Evolutionary conservation across 2,113 vertebrate species (phyloP).

Genomic region (Nothocercus nigrocapillus): DNA sequence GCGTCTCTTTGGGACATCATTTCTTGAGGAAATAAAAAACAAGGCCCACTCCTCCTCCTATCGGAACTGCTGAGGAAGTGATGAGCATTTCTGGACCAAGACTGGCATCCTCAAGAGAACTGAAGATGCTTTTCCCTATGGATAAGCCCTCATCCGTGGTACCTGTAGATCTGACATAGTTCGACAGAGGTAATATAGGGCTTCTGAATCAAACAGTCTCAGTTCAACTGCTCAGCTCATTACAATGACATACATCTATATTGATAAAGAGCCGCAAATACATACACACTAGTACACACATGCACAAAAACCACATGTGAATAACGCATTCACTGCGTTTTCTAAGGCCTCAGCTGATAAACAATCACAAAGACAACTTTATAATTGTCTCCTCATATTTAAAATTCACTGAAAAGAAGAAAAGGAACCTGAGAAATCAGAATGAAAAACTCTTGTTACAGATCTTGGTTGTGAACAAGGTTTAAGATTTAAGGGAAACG

Average conservation of each 20-base stretch:
- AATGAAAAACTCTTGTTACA: background rate
- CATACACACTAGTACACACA: background rate
- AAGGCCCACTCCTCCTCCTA: fast-evolving
- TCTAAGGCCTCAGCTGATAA: background rate
- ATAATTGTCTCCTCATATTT: background rate
- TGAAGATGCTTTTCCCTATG: background rate
- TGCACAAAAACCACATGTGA: fast-evolving
- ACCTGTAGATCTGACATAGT: fast-evolving
- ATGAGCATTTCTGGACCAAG: fast-evolving
- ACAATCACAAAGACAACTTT: background rate
- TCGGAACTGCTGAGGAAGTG: background rate
- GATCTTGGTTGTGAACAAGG: slow-evolving; percentile 45
- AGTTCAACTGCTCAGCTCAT: background rate
- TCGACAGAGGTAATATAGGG: background rate
- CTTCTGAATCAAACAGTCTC: background rate
- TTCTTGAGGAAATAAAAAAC: background rate
- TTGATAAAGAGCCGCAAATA: background rate
- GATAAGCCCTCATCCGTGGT: background rate
- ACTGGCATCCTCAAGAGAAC: background rate
- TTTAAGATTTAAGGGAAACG: slow-evolving; percentile 56
- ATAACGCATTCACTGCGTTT: background rate
- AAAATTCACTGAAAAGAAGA: background rate
- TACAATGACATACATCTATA: background rate
- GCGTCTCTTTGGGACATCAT: background rate
- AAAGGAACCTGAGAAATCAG: background rate